Conservation (phyloP, 1,140 invertebrate genomes). For the Ostrea denselamellosa region DNA sequence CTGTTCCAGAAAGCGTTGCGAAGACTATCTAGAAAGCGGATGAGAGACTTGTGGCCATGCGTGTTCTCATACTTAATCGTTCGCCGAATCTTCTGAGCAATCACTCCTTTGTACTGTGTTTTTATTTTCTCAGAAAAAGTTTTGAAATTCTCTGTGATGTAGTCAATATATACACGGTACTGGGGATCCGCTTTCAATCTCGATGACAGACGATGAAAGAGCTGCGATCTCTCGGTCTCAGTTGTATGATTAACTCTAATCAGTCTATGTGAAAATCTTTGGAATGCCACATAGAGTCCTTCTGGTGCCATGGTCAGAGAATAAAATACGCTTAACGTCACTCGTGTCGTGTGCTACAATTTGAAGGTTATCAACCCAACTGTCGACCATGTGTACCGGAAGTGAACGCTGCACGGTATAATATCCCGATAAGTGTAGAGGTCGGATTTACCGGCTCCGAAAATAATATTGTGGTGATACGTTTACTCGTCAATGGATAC, state of each 20-base stretch:
- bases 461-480: too few relatives aligned
- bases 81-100: constrained; percentile 17
- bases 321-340: background rate
- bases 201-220: background rate
- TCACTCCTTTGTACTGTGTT: constrained; percentile 28
- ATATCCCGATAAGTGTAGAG: background rate
- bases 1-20: background rate
- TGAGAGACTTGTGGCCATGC: constrained; percentile 3
- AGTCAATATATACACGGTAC: constrained; percentile 11
- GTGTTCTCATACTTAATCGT: constrained; percentile 14
- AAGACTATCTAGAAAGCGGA: background rate
- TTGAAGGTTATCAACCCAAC: constrained; percentile 22
- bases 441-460: too few relatives aligned
- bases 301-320: background rate
- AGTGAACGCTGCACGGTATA: background rate
- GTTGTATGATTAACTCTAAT: background rate
- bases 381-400: constrained; percentile 18
- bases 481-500: too few relatives aligned
- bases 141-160: constrained; percentile 23
- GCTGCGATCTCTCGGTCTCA: background rate
- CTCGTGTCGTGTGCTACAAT: background rate
- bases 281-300: background rate
- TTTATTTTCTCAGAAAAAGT: constrained; percentile 1
- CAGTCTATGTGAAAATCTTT: background rate
- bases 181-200: background rate